Percentiles rank a stretch among this genome's conserved stretches.
Evolutionary conservation across 2,797 vertebrate genomes (phyloP).

Genomic region (Syndactyla subalaris): DNA sequence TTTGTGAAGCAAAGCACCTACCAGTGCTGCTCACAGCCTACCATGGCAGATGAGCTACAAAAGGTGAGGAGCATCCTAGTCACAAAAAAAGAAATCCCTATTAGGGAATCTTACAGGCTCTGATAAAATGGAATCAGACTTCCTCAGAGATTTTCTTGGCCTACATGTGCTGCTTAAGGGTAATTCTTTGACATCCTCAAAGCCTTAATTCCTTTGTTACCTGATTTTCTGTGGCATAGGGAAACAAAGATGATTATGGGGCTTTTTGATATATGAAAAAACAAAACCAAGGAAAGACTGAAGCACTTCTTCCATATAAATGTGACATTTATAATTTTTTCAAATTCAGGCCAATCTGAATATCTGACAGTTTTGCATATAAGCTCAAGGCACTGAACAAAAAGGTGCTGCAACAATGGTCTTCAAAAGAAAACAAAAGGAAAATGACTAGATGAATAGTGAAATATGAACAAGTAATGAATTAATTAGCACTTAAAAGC

Average conservation of each 20-base stretch:
- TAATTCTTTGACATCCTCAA: neutral
- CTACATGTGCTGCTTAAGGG: neutral
- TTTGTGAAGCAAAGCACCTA: neutral
- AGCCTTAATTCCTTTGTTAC: neutral
- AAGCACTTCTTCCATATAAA: neutral
- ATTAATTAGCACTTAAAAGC: neutral
- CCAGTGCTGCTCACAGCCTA: neutral
- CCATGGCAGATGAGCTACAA: neutral
- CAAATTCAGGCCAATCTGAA: neutral
- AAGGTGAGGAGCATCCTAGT: neutral
- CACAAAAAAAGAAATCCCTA: neutral
- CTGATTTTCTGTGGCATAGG: neutral
- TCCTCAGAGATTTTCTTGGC: neutral
- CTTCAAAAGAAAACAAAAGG: neutral
- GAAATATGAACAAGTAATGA: neutral
- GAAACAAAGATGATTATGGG: neutral
- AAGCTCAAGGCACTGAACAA: neutral
- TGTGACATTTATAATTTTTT: neutral
- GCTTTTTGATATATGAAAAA: neutral
- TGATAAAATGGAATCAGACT: neutral
- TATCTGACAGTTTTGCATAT: neutral
- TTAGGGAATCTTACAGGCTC: neutral
- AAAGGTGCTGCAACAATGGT: neutral
- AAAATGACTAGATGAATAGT: neutral
- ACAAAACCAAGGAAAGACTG: neutral